Percentiles rank a stretch among this genome's conserved stretches.
These are phyloP conservation scores for Sarcophaga peregrina DNA, from an alignment of 1,140 invertebrate genomes.

Conservation along the genomic window DNA sequence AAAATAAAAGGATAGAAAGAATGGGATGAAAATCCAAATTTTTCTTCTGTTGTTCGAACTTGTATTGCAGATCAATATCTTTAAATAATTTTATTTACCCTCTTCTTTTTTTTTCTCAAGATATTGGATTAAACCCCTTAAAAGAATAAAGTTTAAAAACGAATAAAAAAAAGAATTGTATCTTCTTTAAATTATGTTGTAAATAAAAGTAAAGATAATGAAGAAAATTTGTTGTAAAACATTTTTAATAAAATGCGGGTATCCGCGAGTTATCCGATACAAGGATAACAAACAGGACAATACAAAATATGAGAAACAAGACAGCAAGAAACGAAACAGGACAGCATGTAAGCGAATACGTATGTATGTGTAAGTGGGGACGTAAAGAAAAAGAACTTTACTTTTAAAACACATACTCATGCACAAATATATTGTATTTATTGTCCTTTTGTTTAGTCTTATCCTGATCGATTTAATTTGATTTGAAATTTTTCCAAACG, in stretches of 20 bases:
- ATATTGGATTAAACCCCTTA: neutral
- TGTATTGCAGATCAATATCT: too few relatives aligned
- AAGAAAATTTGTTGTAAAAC: conserved; percentile 2
- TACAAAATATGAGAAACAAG: neutral
- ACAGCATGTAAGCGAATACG: neutral
- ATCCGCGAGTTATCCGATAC: conserved; percentile 27
- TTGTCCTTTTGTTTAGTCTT: neutral
- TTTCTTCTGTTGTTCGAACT: too few relatives aligned
- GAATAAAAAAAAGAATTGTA: neutral
- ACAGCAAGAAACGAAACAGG: neutral
- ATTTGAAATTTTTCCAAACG: neutral
- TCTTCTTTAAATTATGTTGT: too few relatives aligned
- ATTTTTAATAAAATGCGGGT: neutral
- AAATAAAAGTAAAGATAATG: neutral
- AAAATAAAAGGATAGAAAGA: too few relatives aligned
- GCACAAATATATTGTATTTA: neutral
- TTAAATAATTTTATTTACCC: neutral
- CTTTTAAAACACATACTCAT: neutral
- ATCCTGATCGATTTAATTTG: conserved; percentile 17
- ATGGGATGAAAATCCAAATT: too few relatives aligned
- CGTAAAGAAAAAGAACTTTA: neutral
- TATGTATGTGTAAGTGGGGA: neutral
- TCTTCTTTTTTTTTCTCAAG: neutral
- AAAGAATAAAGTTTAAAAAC: neutral
- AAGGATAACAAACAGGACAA: conserved; percentile 16